Percentiles rank a stretch among this genome's conserved stretches.
Conservation (phyloP, 2,797 vertebrate species). For the Schizothorax lantsangensis region DNA sequence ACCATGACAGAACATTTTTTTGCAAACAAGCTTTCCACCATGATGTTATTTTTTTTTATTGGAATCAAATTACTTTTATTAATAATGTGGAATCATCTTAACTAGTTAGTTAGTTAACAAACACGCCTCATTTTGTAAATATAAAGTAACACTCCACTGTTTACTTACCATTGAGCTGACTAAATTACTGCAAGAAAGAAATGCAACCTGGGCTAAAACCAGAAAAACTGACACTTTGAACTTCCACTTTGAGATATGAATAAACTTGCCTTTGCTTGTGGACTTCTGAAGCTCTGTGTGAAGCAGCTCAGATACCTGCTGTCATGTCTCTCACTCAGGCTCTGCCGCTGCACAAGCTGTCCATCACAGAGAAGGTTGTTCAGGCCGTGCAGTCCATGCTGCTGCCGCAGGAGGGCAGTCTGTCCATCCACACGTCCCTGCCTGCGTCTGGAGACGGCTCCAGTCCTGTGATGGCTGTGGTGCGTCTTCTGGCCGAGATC, state of each 20-base stretch:
- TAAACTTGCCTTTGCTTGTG: neutral
- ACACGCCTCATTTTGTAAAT: too few species aligned
- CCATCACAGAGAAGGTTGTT: conserved; percentile 99
- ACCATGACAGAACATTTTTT: too few species aligned
- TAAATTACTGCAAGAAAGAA: neutral
- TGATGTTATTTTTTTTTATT: too few species aligned
- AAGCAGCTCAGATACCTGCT: neutral
- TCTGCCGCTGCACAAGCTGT: conserved; percentile 97
- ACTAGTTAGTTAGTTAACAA: neutral
- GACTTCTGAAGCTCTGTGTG: neutral
- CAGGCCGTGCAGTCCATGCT: conserved; percentile 99
- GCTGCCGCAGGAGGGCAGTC: conserved; percentile 98
- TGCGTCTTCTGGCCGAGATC: conserved; percentile 96
- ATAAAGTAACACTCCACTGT: neutral
- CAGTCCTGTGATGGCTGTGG: conserved; percentile 97
- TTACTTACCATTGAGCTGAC: neutral
- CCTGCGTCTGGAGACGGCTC: conserved; percentile 97
- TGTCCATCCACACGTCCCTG: conserved; percentile 97
- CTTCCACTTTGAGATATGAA: neutral
- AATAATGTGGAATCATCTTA: neutral
- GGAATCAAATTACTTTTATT: neutral
- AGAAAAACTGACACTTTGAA: neutral
- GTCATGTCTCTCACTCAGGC: conserved; percentile 77
- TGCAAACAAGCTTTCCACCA: too few species aligned
- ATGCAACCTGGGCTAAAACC: neutral